Conservation (phyloP, 2,888 invertebrate genomes). For the Thecophora atra region DNA sequence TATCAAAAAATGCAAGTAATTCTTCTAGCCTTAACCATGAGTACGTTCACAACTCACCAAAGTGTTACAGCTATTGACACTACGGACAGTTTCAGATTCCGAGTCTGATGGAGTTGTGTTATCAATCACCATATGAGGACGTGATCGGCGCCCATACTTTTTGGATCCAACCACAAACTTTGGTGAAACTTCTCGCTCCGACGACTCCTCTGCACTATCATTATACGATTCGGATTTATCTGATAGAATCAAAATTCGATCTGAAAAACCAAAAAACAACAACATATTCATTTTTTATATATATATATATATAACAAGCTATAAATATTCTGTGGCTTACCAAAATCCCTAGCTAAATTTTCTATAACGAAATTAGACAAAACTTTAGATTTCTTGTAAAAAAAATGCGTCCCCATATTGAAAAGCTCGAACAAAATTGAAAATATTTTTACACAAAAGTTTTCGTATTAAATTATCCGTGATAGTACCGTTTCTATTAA, state of each 20-base stretch:
- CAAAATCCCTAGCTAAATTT: constrained; percentile 52
- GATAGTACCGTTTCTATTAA: neutral
- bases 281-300: neutral
- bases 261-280: constrained; percentile 45
- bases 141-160: constrained; percentile 78
- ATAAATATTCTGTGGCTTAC: constrained; percentile 46
- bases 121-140: constrained; percentile 68
- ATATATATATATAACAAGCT: neutral
- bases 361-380: constrained; percentile 51
- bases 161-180: constrained; percentile 79
- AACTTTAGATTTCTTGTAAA: constrained; percentile 50
- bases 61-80: constrained; percentile 35
- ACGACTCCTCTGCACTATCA: constrained; percentile 67
- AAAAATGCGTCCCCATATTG: constrained; percentile 59
- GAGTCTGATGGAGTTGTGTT: constrained; percentile 63
- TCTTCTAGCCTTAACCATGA: constrained; percentile 16
- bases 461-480: too few species aligned
- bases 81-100: constrained; percentile 48
- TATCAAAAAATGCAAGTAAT: neutral
- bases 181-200: constrained; percentile 77
- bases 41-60: constrained; percentile 7
- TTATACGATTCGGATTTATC: constrained; percentile 51
- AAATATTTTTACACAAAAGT: too few species aligned
- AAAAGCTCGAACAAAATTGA: too few species aligned
- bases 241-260: constrained; percentile 56